Base-by-base conservation (phyloP, 2,113 vertebrate species). In the Ciconia stormi region DNA sequence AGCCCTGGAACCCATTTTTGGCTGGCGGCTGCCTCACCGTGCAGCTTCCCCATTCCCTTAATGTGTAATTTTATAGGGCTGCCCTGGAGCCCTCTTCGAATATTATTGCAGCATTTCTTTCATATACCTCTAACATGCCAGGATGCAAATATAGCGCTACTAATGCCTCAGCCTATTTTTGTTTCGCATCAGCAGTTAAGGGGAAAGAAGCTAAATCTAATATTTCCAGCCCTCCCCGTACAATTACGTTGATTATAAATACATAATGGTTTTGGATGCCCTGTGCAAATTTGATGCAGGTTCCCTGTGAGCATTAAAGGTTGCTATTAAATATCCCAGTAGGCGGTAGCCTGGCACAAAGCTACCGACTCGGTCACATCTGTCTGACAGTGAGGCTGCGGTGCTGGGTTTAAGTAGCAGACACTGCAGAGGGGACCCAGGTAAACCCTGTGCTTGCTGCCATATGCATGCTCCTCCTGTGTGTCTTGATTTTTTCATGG, bases 281-380 rank as follows among this genome's bases (percentile, higher is more conserved):
- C 42, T 38, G 34, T 36, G 82, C 49, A 77, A 62, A 61, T 66
- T 66, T 58, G 78, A 56, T 58, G 82, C 63, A 65, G 74, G 59
- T 22, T 90, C 44, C 44, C 46, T 47, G 40, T 23, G 66, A 65
- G 16, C 46, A 17, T 42, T 69, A n/a, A 72, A 70, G 66, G 62
- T 29, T 91, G 52, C 70, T 85, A 2, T 76, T 52, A 42, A 81
- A 83, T 17, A 69, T 13, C 74, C 70, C 93, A 93, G 95, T 56
- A 46, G 97, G 91, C 13, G 38, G 77, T 53, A 96, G 96, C 96
- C 95, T 83, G 87, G 96, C 71, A 91, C 79, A 92, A 86, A 97
- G 86, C 49, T 81, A 32, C 79, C 3, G 3, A 2, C 69, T 30
- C 2, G 13, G 46, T 66, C 21, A 10, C 22, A 7, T 36, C 67